Base-by-base conservation (phyloP, 2,113 vertebrate genomes). In the Phaethon lepturus region DNA sequence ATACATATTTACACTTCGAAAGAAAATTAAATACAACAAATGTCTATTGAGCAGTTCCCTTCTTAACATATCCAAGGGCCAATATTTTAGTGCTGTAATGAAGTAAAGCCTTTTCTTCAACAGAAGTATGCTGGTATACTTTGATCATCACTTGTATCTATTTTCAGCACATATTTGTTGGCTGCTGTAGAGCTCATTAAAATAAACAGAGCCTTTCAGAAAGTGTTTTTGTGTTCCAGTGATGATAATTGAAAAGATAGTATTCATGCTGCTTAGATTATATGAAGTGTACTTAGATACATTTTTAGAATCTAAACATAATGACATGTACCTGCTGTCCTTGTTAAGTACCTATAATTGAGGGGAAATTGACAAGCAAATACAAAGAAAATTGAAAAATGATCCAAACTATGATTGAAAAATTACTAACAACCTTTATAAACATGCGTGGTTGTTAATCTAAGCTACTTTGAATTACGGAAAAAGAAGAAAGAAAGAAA, bases 151-250 rank as follows among this genome's bases (percentile, higher is more conserved):
- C 40, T 86, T 84, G 11, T 71, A 35, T 38, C 91, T 96, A 68
- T 94, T 95, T 96, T 73, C 83, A 95, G 68, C 72, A 80, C 13
- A 15, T 88, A 71, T 73, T 90, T 88, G 35, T 75, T 92, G 74
- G 50, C 66, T 86, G 45, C 13, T 90, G 16, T 76, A 66, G 45
- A 88, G 42, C 40, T 79, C 63, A 58, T 77, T 90, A 82, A 91
- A 95, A 88, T 69, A 93, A 89, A 96, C 31, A 25, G 25, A 86
- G 49, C 47, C 42, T 69, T 76, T 62, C 6, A 10, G 42, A 90
- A 95, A 80, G 23, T 83, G 74, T 20, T 79, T 93, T 76, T 86
- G 26, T 86, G 68, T 76, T 90, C 53, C 71, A 93, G 17, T 76
- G 56, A 69, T 58, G 38, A 60, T 75, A 96, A 96, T 93, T 92